Base-by-base conservation (phyloP, 2,113 vertebrate species). In the Ascaphus truei region DNA sequence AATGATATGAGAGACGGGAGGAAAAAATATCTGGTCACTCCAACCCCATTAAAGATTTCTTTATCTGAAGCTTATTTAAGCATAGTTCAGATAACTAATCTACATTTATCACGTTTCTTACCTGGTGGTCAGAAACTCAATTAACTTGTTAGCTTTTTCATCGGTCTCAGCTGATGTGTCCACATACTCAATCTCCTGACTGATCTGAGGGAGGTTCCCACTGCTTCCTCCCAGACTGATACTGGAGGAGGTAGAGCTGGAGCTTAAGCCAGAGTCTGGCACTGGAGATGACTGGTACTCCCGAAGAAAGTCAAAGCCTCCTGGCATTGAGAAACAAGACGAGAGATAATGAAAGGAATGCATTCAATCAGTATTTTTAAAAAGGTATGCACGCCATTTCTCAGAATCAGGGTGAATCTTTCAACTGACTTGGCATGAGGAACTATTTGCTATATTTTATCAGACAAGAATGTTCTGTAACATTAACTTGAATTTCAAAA, bases 91-190 rank as follows among this genome's bases (percentile, higher is more conserved):
- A 16, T 25, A 56, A 41, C 16, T 12, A 30, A 20, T 30, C 43
- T 31, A 11, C 5, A 10, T 16, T 18, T 30, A 27, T 25, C 47
- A 23, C 20, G 18, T 60, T 36, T 16, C 33, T 84, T 87, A 98
- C 97, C 96, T 98, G 78, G 96, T 98, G 10, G 96, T 96, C 75
- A 99, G 92, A 77, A 98, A 99, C 83, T 99, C 96, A 5, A 98
- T 97, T 69, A 99, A 93, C 79, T 98, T 98, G 86, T 93, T 96
- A 18, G 94, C 95, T 76, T 99, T 99, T 75, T 97, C 94, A 45
- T 98, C 93, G 0, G 81, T 84, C 73, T 98, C 97, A 0, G 84
- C 85, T 58, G 89, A 77, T 0, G 87, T 43, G 48, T 94, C 94
- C 12, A 92, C 89, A 13, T 97, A 94, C 53, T 96, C 96, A 29